Base-by-base conservation (phyloP, 2,797 vertebrate species). In the Pipistrellus kuhlii region DNA sequence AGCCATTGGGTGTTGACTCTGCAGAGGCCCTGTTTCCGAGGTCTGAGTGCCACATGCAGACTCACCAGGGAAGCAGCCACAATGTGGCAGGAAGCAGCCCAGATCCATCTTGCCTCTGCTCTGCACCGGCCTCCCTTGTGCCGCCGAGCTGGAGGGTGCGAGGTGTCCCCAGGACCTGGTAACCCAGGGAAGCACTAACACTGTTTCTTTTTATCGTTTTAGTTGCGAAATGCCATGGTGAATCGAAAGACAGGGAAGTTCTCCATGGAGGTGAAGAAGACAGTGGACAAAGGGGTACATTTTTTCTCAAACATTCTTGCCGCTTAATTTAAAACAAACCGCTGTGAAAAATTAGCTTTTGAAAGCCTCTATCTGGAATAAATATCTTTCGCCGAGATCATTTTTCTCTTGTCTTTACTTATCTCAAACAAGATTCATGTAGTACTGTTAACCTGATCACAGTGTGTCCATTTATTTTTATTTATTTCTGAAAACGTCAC, bases 211-310 rank as follows among this genome's bases (percentile, higher is more conserved):
- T 95, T 98, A 11, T 94, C 71, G 0, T 98, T 98, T 89, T 94
- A 99, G 99, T 98, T 99, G 95, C 98, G 99, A 97, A 99, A 99
- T 53, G 99, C 99, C 94, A 99, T 99, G 99, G 99, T 99, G 97
- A 99, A 99, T 98, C 98, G 99, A 95, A 99, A 99, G 98, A 99
- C 99, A 0, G 99, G 99, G 86, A 99, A 98, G 87, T 99, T 99
- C 97, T 99, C 99, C 64, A 99, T 99, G 99, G 99, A 99, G 96
- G 99, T 99, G 97, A 99, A 99, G 98, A 99, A 99, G 98, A 99
- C 99, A 53, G 99, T 99, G 94, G 99, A 99, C 98, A 99, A 99
- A 98, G 99, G 99, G 99, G 99, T 99, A 98, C 68, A 98, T 98
- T 88, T 97, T 88, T 88, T 97, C 92, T 97, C 95, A 97, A 97